These are phyloP conservation scores for Poecile montanus DNA, from an alignment of 2,797 vertebrate species.

Conservation along the genomic window DNA sequence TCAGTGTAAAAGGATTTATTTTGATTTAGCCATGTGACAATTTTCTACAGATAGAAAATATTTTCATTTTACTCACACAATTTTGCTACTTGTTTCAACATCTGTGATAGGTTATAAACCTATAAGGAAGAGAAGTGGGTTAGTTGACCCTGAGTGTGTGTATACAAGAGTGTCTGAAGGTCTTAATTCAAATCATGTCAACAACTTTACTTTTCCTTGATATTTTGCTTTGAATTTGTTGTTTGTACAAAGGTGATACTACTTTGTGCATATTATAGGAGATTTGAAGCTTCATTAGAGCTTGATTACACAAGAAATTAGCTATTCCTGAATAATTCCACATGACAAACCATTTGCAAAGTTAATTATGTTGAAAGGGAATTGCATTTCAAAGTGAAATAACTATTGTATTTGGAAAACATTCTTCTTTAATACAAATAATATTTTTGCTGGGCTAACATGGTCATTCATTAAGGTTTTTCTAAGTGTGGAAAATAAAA, in stretches of 20 bases:
- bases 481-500: background rate
- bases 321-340: background rate
- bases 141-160: background rate
- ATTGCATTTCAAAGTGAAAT: background rate
- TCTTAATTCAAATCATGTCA: background rate
- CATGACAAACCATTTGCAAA: background rate
- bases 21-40: background rate
- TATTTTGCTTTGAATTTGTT: background rate
- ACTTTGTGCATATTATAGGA: background rate
- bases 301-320: constrained; percentile 1
- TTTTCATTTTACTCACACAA: background rate
- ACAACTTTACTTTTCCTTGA: background rate
- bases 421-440: background rate
- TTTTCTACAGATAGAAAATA: background rate
- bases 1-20: background rate
- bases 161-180: background rate
- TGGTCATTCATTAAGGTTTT: background rate
- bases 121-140: background rate
- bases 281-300: background rate
- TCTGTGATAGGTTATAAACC: background rate
- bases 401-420: background rate
- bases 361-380: background rate
- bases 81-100: background rate
- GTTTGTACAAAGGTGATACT: background rate
- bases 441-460: background rate